phyloP scores from a whole-genome alignment of 2,797 vertebrate genomes.

The Leuciscus waleckii region DNA sequence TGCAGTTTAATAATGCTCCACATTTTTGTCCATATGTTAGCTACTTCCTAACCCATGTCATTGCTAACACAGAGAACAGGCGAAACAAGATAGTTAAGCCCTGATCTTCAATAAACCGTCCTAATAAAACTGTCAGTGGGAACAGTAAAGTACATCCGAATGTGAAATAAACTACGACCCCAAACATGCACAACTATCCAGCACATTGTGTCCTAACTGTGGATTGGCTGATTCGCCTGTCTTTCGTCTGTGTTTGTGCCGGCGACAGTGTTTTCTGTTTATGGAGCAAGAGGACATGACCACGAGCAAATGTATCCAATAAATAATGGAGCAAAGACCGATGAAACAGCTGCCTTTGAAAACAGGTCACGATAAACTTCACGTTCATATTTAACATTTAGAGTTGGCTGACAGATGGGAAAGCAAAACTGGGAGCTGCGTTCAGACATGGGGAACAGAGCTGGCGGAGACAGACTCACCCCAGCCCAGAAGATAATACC shows the following conservation, averaged over 20 bases:
- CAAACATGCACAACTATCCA: conserved; percentile 1
- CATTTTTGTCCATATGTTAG: conserved; percentile 54
- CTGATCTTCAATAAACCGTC: conserved; percentile 39
- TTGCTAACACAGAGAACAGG: conserved; percentile 52
- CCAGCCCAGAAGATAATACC: conserved; percentile 98
- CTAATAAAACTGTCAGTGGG: conserved; percentile 61
- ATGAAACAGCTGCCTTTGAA: conserved; percentile 30
- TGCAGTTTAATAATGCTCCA: conserved; percentile 58
- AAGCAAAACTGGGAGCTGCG: neutral
- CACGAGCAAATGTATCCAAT: conserved; percentile 29
- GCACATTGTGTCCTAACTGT: conserved; percentile 27
- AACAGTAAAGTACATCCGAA: conserved; percentile 8
- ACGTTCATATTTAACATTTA: conserved; percentile 24
- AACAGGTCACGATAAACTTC: conserved; percentile 24
- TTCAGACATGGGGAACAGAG: neutral
- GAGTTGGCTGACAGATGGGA: conserved; percentile 30
- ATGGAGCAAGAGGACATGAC: conserved; percentile 29
- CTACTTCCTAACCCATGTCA: conserved; percentile 33
- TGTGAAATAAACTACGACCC: conserved; percentile 20
- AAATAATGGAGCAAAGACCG: conserved; percentile 26
- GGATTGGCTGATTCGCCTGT: conserved; percentile 43
- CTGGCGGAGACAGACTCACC: conserved; percentile 79
- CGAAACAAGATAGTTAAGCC: conserved; percentile 37
- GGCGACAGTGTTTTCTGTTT: conserved; percentile 30
- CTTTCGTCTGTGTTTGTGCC: conserved; percentile 24